Base-by-base conservation (phyloP, 2,797 vertebrate genomes). In the Lepilemur ruficaudatus region DNA sequence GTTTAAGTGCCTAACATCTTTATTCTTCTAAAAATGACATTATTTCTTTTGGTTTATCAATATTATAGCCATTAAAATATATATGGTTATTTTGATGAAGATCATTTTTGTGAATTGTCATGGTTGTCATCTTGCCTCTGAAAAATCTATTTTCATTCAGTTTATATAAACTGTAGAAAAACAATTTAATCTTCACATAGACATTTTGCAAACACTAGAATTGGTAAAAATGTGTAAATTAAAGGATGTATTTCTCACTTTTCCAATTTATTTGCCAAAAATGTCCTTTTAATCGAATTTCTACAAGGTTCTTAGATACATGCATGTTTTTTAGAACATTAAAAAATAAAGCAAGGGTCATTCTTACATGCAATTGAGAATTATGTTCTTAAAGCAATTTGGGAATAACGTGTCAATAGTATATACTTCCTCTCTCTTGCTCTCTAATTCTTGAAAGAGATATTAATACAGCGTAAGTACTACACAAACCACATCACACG, bases 11-110 rank as follows among this genome's bases (percentile, higher is more conserved):
- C 43, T 70, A 38, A 25, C 75, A 13, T 93, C 7, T 85, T 17
- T 4, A 63, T 83, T 72, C 5, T 67, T 95, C n/a, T 81, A 84
- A 93, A 96, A 73, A 43, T 82, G 70, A 57, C 9, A 18, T 96
- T 59, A 81, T 90, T 92, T 92, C 30, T 88, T 57, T 55, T 84
- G 28, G 22, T 22, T 93, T 41, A 91, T 38, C 17, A 63, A 35
- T 89, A 79, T 48, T 9, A 32, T 30, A 50, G 43, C 28, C 57
- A 65, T 91, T 67, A 79, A 17, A 79, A 55, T 72, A 82, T 38
- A 12, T 82, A 52, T 35, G 10, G 67, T 80, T 48, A 80, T 94
- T 96, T 65, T 81, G 38, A 72, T 10, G 63, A 70, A 94, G 8
- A 41, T 75, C 17, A 35, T 52, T 81, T 93, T 92, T 73, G 23